These are phyloP conservation scores for Oedothorax gibbosus DNA, from an alignment of 1,140 invertebrate species.

Conservation along the genomic window DNA sequence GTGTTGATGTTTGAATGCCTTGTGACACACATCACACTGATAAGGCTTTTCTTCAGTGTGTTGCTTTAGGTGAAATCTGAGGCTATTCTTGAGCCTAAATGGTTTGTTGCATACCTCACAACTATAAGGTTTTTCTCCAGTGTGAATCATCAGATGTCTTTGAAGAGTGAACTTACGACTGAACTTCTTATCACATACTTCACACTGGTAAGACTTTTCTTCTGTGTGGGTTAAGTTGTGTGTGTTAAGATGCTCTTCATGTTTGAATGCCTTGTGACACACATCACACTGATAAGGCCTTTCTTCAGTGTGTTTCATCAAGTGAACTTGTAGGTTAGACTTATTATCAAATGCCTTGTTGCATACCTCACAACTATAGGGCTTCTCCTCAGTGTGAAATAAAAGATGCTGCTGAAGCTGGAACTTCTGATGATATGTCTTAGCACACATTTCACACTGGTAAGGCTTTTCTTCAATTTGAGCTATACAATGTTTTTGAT, in stretches of 20 bases:
- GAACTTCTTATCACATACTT: conserved; percentile 84
- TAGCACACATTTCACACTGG: too few species aligned
- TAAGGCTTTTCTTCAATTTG: too few species aligned
- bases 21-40: conserved; percentile 55
- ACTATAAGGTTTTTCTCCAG: conserved; percentile 52
- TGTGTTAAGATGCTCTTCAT: neutral
- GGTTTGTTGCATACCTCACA: neutral
- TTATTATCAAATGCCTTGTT: conserved; percentile 78
- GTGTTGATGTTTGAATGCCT: neutral
- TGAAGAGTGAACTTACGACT: conserved; percentile 92
- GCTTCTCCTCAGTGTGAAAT: too few species aligned
- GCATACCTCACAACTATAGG: too few species aligned
- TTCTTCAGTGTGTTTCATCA: conserved; percentile 94
- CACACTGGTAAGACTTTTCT: conserved; percentile 80
- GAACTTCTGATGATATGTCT: too few species aligned
- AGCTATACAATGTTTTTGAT: too few species aligned
- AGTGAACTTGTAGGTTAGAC: conserved; percentile 77
- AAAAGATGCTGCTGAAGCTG: too few species aligned
- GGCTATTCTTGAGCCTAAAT: neutral
- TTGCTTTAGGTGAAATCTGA: neutral
- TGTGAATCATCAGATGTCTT: conserved; percentile 79
- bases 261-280: conserved; percentile 71
- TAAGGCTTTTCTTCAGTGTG: neutral
- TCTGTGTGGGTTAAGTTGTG: conserved; percentile 74
- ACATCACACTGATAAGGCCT: too few species aligned